A percentile compares a stretch with the other conserved stretches of the same genome.
Conservation (phyloP, 2,113 vertebrate species). For the Gracilinanus agilis region DNA sequence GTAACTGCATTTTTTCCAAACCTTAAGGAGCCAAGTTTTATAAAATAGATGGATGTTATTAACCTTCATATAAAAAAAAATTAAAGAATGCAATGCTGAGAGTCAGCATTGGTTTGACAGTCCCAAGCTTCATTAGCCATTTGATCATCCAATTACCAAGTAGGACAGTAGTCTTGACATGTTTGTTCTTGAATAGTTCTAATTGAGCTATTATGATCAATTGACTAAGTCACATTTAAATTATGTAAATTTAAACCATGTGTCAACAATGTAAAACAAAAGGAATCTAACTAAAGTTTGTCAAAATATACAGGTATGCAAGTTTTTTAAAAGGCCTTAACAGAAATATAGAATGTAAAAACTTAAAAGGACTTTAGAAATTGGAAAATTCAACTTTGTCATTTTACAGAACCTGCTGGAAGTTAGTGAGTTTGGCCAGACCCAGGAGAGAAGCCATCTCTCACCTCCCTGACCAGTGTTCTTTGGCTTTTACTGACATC, state of each 20-base stretch:
- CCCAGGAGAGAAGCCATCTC: background rate
- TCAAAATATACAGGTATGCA: background rate
- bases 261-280: background rate
- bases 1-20: background rate
- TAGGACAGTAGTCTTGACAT: background rate
- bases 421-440: background rate
- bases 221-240: background rate
- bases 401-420: background rate
- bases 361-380: background rate
- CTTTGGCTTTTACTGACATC: background rate
- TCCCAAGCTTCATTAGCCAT: background rate
- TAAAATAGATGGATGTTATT: background rate
- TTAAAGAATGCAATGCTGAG: background rate
- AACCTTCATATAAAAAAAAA: background rate
- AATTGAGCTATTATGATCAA: slow-evolving; percentile 13
- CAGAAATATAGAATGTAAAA: background rate
- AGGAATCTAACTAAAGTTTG: background rate
- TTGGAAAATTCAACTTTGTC: background rate
- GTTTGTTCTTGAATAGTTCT: background rate
- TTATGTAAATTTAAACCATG: background rate
- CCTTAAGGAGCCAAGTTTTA: background rate
- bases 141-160: slow-evolving; percentile 3
- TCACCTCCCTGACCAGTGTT: background rate
- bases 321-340: background rate
- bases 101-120: background rate